Conservation (phyloP, 2,113 vertebrate genomes). For the Eulemur rufifrons region DNA sequence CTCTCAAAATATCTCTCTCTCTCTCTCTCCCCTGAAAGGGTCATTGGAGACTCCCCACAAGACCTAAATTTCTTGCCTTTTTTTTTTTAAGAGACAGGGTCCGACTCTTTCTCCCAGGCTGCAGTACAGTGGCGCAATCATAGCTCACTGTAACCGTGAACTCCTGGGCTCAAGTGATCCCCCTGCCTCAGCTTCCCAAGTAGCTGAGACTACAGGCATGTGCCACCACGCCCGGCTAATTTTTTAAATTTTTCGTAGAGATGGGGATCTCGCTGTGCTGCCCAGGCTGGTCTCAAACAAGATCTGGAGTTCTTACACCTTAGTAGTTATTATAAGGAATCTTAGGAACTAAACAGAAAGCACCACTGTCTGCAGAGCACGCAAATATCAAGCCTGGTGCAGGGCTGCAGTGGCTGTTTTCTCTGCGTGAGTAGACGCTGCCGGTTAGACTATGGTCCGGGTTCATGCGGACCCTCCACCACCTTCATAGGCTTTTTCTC, state of each 20-base stretch:
- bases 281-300: neutral
- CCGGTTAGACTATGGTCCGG: fast-evolving
- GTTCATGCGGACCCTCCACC: neutral
- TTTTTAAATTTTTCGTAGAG: no score
- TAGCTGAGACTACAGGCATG: no score
- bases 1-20: neutral
- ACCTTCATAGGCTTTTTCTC: neutral
- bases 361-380: no score
- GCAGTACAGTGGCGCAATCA: no score
- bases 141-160: no score
- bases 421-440: fast-evolving
- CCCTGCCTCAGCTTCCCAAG: no score
- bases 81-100: no score
- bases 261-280: no score
- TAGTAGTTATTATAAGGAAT: neutral
- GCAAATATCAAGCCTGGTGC: neutral
- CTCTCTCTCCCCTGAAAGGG: neutral
- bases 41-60: neutral
- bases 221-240: no score
- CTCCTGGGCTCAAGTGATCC: no score
- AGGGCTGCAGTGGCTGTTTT: fast-evolving
- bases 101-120: no score
- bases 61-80: neutral
- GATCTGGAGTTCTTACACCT: neutral
- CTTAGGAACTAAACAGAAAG: neutral